phyloP scores from a whole-genome alignment of 64 coral and sea anemone species.

The Actinia tenebrosa region DNA sequence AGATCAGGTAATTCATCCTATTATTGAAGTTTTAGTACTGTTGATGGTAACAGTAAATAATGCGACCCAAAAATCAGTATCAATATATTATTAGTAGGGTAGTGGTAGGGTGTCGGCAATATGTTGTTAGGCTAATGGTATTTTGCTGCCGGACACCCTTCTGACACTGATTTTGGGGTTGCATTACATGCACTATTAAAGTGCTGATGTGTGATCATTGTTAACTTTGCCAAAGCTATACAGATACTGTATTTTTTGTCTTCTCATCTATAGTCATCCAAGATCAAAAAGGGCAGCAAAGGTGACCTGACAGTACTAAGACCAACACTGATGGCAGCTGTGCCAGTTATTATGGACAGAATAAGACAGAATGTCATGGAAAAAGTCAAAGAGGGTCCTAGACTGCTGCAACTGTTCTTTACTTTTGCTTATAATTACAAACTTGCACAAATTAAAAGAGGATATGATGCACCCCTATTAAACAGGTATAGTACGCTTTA shows the following conservation, averaged over 20 bases:
- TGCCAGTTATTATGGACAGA: conserved; percentile 94
- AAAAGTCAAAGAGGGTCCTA: conserved; percentile 83
- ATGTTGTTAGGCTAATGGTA: neutral
- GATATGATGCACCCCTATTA: conserved; percentile 86
- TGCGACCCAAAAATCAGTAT: too few relatives aligned
- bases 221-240: too few relatives aligned
- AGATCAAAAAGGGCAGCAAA: conserved; percentile 97
- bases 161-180: too few relatives aligned
- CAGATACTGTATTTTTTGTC: too few relatives aligned
- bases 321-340: conserved; percentile 92
- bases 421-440: conserved; percentile 95
- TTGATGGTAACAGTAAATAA: too few relatives aligned
- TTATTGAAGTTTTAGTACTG: too few relatives aligned
- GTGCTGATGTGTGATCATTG: too few relatives aligned
- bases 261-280: conserved; percentile 56
- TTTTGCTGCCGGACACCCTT: too few relatives aligned
- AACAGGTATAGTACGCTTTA: conserved; percentile 52
- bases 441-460: conserved; percentile 75
- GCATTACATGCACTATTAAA: too few relatives aligned
- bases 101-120: neutral
- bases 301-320: conserved; percentile 82
- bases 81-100: too few relatives aligned
- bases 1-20: conserved; percentile 28
- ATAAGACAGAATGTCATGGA: conserved; percentile 93
- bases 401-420: conserved; percentile 78